Percentiles rank a stretch among this genome's conserved stretches.
Conservation (phyloP, 1,140 invertebrate genomes). For the Diabrotica virgifera region DNA sequence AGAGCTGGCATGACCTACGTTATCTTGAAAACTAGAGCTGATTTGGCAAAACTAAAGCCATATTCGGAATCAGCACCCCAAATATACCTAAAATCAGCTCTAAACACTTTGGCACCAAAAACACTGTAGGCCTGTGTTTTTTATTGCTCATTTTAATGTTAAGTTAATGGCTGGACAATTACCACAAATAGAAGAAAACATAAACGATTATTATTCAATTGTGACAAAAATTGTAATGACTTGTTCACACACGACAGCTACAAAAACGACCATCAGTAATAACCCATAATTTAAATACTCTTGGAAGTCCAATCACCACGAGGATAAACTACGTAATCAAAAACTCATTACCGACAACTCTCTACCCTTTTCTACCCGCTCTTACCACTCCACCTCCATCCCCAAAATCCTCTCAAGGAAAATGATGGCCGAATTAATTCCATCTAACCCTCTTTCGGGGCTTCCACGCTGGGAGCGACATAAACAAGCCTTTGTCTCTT, state of each 20-base stretch:
- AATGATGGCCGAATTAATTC: slow-evolving; percentile 29
- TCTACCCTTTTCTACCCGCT: slow-evolving; percentile 9
- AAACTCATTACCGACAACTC: slow-evolving; percentile 30
- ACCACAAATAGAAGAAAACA: too few species aligned
- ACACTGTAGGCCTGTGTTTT: too few species aligned
- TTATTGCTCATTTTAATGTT: too few species aligned
- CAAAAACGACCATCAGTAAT: neutral
- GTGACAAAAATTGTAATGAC: too few species aligned
- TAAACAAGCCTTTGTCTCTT: slow-evolving; percentile 22
- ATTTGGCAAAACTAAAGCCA: too few species aligned
- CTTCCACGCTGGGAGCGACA: slow-evolving; percentile 13
- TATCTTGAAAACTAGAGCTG: too few species aligned
- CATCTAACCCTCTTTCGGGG: slow-evolving; percentile 17
- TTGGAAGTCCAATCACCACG: neutral
- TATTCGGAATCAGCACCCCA: too few species aligned
- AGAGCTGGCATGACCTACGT: too few species aligned
- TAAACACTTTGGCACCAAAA: too few species aligned
- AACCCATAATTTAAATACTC: neutral
- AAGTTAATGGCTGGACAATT: too few species aligned
- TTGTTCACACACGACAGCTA: neutral
- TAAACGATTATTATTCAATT: too few species aligned
- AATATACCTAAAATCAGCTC: too few species aligned
- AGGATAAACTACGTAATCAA: slow-evolving; percentile 30
- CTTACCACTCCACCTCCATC: slow-evolving; percentile 12
- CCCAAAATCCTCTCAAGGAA: slow-evolving; percentile 18